Conservation (phyloP, 1,140 invertebrate genomes). For the Triops cancriformis region DNA sequence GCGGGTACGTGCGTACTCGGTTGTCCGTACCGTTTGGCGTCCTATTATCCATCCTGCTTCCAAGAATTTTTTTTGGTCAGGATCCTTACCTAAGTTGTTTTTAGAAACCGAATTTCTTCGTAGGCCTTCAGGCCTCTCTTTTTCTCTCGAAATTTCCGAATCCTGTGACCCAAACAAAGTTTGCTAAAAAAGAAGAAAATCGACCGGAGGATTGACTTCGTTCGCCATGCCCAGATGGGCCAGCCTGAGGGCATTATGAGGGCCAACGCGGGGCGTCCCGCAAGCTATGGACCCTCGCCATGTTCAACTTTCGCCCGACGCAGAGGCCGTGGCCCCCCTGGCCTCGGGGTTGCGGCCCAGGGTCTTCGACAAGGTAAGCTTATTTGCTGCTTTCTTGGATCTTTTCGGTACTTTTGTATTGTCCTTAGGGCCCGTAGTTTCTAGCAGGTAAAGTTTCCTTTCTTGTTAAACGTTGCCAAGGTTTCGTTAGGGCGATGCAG, state of each 20-base stretch:
- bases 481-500: too few relatives aligned
- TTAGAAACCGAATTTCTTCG: background rate
- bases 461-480: too few relatives aligned
- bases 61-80: background rate
- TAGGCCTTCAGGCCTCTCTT: too few relatives aligned
- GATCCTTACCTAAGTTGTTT: background rate
- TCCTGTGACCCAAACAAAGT: background rate
- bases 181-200: background rate
- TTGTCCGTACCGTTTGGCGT: background rate
- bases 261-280: conserved; percentile 11
- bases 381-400: background rate
- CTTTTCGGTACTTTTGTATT: too few relatives aligned
- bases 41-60: background rate
- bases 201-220: background rate
- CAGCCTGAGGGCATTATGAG: conserved; percentile 20
- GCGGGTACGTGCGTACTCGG: too few relatives aligned
- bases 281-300: conserved; percentile 24
- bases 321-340: conserved; percentile 20
- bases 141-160: too few relatives aligned
- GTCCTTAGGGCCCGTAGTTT: too few relatives aligned
- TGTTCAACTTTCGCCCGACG: conserved; percentile 18
- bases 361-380: conserved; percentile 27
- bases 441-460: too few relatives aligned
- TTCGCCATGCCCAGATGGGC: conserved; percentile 23
- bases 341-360: conserved; percentile 19